Conservation (phyloP, 1,140 invertebrate species). For the Drosophila pectinifera region DNA sequence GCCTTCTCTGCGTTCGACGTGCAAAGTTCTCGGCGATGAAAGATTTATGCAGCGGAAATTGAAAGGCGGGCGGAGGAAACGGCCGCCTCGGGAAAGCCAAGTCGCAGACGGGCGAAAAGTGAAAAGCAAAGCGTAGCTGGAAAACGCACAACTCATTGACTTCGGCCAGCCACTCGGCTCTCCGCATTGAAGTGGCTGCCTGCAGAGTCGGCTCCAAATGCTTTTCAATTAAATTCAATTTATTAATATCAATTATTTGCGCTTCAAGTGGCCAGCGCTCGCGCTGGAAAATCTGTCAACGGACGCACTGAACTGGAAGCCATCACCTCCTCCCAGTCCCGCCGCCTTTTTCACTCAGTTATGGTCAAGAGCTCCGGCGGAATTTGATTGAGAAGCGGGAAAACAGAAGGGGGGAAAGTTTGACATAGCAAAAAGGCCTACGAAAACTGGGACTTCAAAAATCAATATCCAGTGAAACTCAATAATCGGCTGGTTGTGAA, state of each 20-base stretch:
- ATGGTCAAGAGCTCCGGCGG: slow-evolving; percentile 37
- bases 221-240: slow-evolving; percentile 82
- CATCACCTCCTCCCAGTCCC: neutral
- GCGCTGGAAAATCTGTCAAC: slow-evolving; percentile 63
- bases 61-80: slow-evolving; percentile 36
- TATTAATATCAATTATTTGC: slow-evolving; percentile 82
- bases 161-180: slow-evolving; percentile 7
- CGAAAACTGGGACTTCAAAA: neutral
- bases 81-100: slow-evolving; percentile 22
- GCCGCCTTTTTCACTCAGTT: neutral
- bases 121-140: slow-evolving; percentile 38
- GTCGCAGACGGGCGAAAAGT: slow-evolving; percentile 33
- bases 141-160: slow-evolving; percentile 66
- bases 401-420: slow-evolving; percentile 6
- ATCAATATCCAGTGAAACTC: neutral
- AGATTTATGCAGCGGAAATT: slow-evolving; percentile 79
- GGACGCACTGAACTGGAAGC: slow-evolving; percentile 62
- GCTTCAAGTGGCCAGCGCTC: slow-evolving; percentile 62
- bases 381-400: slow-evolving; percentile 64
- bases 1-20: slow-evolving; percentile 40
- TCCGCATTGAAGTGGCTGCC: slow-evolving; percentile 31
- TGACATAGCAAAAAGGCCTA: slow-evolving; percentile 22
- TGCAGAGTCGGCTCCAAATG: slow-evolving; percentile 51
- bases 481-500: neutral
- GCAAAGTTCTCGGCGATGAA: slow-evolving; percentile 63